Percentiles rank a stretch among this genome's conserved stretches.
Conservation (phyloP, 2,113 vertebrate genomes). For the Nesoenas mayeri region DNA sequence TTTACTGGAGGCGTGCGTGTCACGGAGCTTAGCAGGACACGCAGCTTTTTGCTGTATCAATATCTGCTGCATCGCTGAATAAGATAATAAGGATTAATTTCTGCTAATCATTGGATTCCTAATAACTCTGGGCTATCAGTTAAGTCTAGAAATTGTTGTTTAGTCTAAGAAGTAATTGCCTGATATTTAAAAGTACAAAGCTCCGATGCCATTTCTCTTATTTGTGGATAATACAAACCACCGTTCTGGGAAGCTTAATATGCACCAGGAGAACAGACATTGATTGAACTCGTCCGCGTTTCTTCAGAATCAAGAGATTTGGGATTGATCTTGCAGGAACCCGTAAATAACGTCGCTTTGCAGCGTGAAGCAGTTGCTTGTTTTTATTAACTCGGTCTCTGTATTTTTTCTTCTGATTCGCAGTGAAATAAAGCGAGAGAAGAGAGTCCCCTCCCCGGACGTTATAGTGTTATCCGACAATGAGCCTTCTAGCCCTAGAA, state of each 20-base stretch:
- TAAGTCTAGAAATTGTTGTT: not conserved
- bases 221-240: not conserved
- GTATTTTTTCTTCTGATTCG: not conserved
- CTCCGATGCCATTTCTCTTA: not conserved
- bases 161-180: not conserved
- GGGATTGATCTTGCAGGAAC: not conserved
- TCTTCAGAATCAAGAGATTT: not conserved
- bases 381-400: not conserved
- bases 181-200: not conserved
- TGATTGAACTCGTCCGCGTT: accelerated
- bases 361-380: not conserved
- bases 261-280: not conserved
- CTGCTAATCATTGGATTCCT: not conserved
- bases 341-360: not conserved
- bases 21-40: accelerated
- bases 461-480: slow-evolving; percentile 94
- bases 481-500: slow-evolving; percentile 88
- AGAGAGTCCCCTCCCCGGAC: slow-evolving; percentile 85
- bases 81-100: not conserved
- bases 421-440: slow-evolving; percentile 87
- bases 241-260: not conserved
- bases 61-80: not conserved
- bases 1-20: not conserved
- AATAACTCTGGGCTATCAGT: not conserved
- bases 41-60: not conserved